Evolutionary conservation across 2,113 vertebrate genomes (phyloP).

Genomic region (Chaetodon trifascialis): DNA sequence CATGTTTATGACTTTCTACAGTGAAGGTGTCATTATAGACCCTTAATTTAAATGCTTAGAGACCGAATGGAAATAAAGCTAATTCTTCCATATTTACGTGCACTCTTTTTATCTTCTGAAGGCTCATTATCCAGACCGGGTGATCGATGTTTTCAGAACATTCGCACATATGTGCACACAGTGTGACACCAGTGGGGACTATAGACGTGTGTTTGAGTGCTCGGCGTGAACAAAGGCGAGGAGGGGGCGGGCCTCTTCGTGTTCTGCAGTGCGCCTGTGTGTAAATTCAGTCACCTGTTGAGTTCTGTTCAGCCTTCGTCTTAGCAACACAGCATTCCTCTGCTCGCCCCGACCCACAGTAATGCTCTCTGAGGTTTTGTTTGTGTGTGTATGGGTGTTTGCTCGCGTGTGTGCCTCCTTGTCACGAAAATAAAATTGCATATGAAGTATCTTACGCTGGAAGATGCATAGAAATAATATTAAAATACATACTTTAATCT

Average conservation of each 20-base stretch:
- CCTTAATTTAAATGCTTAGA: background rate
- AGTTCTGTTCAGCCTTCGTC: conserved; percentile 49
- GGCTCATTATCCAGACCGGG: background rate
- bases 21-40: background rate
- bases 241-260: background rate
- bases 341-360: conserved; percentile 31
- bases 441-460: background rate
- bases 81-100: background rate
- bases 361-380: conserved; percentile 15
- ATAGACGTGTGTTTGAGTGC: conserved; percentile 15
- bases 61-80: background rate
- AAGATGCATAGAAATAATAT: background rate
- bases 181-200: background rate
- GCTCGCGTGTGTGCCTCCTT: background rate
- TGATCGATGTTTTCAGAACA: background rate
- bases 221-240: conserved; percentile 34
- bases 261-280: background rate
- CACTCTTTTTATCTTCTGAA: background rate
- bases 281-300: conserved; percentile 72
- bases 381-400: background rate
- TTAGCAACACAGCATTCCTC: conserved; percentile 48
- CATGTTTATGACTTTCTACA: too few relatives aligned
- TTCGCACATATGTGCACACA: background rate
- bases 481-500: background rate
- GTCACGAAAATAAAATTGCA: background rate